A percentile compares a stretch with the other conserved stretches of the same genome.
Conservation (phyloP, 2,888 invertebrate species). For the Acrobasis consociella region DNA sequence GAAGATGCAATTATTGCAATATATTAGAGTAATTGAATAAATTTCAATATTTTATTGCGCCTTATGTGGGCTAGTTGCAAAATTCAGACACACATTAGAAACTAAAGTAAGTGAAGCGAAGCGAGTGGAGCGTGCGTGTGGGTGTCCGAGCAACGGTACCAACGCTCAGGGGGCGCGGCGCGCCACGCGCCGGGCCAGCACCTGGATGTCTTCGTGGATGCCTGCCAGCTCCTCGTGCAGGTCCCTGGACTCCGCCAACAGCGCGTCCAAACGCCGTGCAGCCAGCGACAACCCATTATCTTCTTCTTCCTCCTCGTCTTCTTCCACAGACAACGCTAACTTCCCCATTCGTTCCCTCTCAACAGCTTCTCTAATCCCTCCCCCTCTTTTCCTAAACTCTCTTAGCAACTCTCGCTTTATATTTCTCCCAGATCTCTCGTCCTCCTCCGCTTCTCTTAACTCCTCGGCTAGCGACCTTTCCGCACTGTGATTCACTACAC, state of each 20-base stretch:
- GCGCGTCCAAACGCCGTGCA: conserved; percentile 65
- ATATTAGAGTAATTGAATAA: no score
- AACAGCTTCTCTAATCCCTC: conserved; percentile 54
- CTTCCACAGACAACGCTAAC: conserved; percentile 72
- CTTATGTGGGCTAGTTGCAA: no score
- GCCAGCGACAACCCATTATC: conserved; percentile 60
- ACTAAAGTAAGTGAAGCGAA: conserved; percentile 20
- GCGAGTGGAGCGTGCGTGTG: conserved; percentile 19
- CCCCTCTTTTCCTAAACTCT: conserved; percentile 53
- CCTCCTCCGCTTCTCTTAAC: conserved; percentile 68
- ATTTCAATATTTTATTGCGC: no score
- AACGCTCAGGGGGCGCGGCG: conserved; percentile 70
- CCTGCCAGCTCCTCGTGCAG: conserved; percentile 74
- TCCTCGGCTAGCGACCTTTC: conserved; percentile 71
- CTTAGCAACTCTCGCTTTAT: conserved; percentile 48
- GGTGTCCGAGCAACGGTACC: conserved; percentile 58
- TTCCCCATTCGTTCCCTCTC: conserved; percentile 70
- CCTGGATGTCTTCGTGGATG: conserved; percentile 79
- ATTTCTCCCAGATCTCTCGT: conserved; percentile 46
- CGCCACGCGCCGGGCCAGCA: conserved; percentile 74
- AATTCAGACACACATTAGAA: neutral
- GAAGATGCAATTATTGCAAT: neutral
- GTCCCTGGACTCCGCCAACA: conserved; percentile 71
- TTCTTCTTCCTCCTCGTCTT: conserved; percentile 55
- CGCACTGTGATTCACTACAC: conserved; percentile 26